Evolutionary conservation across 2,113 vertebrate genomes (phyloP), one percentile per base, ranked within the genome.

Genomic region (Pavo muticus): DNA sequence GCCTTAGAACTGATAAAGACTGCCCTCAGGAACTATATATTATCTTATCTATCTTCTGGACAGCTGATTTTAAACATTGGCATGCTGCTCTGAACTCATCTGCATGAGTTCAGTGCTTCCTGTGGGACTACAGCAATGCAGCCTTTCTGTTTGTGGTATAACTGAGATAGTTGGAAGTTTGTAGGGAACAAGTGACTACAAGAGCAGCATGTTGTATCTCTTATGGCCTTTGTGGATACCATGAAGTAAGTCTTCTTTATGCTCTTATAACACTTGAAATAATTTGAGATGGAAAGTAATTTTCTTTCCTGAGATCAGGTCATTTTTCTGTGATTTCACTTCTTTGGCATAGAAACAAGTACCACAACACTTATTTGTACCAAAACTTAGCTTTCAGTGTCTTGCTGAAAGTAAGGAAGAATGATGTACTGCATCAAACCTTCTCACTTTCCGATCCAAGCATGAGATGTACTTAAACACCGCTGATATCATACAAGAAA

Each of bases 291-390:
- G 11, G 29, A 30, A 91, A 17, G 60, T 85, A 2, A 68, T 87
- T 92, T 88, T 85, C 29, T 73, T 87, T 70, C 42, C 29, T 29
- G 23, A 90, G 70, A 86, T 71, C 27, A 60, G 14, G 56, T 90
- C 29, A 59, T 81, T 89, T 91, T 25, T 79, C 65, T 1, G 0
- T 73, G 84, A 73, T 87, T 89, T 95, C 82, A 92, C 37, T 67
- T 71, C 59, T 91, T 87, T 93, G 82, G 72, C 83, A 56, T 39
- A 80, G 72, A 77, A 90, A 29, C 0, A 0, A 24, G 11, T 64
- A 78, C 65, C 2, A 5, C 70, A 76, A 40, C 48, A 21, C 37
- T 80, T 69, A 40, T 42, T 80, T 76, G 32, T 59, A 47, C 29
- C 27, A 7, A 80, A 84, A 52, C 42, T 76, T 57, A 78, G 27